Base-by-base conservation (phyloP, 2,113 vertebrate species). In the Corythornis vintsioides region DNA sequence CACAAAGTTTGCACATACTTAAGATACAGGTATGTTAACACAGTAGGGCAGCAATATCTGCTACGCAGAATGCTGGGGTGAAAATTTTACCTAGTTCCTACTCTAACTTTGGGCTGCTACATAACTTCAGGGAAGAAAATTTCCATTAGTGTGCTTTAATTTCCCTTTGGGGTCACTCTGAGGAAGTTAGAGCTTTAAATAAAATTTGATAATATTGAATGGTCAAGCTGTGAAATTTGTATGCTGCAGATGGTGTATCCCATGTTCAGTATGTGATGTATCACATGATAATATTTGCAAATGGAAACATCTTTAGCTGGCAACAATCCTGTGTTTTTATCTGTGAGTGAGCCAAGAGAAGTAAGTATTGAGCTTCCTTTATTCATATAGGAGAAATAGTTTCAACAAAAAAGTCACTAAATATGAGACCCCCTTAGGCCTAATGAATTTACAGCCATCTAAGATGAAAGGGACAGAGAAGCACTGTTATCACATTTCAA, bases 241-340 rank as follows among this genome's bases (percentile, higher is more conserved):
- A 24, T 65, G 29, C 13, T 3, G 0, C 20, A 63, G 64, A 60
- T 40, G 14, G 12, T 52, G 7, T 53, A 71, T 48, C 15, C 20
- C 13, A 48, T 61, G n/a, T 40, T 75, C 48, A 56, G 14, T 55
- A 11, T 69, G 57, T 65, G n/a, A 72, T 72, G 78, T 89, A 82
- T 82, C n/a, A 61, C n/a, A 40, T 31, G 43, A 35, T 83, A 91
- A 67, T 70, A 92, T 87, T 75, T 88, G 42, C 13, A 84, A 82
- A 84, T 69, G 13, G 55, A 75, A 79, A 69, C 19, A n/a, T 43
- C 45, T 82, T 92, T 52, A 52, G 31, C 22, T 93, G 43, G 33
- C 47, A 90, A 60, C 29, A 45, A 11, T 70, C 15, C 8, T 26
- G 1, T 40, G 22, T 64, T 73, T 91, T 86, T 48, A 50, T 86